phyloP scores from a whole-genome alignment of 2,113 vertebrate genomes.

The Alaudala cheleensis region DNA sequence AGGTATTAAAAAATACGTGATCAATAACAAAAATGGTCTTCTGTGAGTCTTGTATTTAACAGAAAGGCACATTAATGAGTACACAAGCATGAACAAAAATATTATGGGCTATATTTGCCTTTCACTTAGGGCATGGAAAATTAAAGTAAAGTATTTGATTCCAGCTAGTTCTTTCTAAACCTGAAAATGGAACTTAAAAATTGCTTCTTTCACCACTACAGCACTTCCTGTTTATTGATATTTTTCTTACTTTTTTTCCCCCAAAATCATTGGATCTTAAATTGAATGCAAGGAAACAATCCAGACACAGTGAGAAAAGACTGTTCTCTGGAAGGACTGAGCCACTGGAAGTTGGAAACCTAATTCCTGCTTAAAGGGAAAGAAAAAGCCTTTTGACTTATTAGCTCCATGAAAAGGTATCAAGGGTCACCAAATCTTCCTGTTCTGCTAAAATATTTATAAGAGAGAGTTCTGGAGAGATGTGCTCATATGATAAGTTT shows the following conservation, averaged over 20 bases:
- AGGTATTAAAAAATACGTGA: slow-evolving; percentile 43
- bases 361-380: neutral
- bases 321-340: neutral
- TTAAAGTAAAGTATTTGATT: neutral
- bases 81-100: neutral
- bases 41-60: neutral
- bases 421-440: neutral
- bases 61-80: neutral
- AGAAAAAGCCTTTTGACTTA: neutral
- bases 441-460: slow-evolving; percentile 17
- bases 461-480: neutral
- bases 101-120: neutral
- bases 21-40: slow-evolving; percentile 39
- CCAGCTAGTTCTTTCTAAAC: neutral
- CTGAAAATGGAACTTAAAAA: neutral
- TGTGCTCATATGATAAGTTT: neutral
- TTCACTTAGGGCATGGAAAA: neutral
- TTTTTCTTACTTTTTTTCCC: rapidly evolving
- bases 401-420: neutral
- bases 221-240: neutral
- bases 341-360: neutral
- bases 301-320: neutral
- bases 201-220: neutral
- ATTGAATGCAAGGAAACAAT: neutral
- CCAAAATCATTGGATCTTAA: neutral